Evolutionary conservation across 37 sponge, comb jelly and placozoan genomes (phyloP).

Genomic region (Halisarca cf. caerulea): DNA sequence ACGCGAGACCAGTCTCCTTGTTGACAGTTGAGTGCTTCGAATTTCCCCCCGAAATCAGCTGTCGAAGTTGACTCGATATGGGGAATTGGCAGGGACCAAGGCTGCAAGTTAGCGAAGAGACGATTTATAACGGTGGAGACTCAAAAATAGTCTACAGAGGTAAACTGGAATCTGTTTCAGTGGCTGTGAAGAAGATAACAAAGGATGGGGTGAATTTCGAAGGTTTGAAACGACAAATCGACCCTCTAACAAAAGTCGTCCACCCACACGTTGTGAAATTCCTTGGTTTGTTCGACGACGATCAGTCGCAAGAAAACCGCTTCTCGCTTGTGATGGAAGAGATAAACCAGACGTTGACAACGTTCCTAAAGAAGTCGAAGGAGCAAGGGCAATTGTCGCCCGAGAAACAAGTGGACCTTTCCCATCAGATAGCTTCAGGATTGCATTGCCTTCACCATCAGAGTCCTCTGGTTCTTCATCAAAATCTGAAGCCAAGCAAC

Average conservation of each 20-base stretch:
- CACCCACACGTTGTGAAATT: background rate
- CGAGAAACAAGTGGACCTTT: background rate
- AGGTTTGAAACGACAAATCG: background rate
- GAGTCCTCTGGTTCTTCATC: background rate
- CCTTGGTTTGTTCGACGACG: background rate
- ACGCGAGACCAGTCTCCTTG: no score
- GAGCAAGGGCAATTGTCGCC: background rate
- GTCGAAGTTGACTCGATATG: no score
- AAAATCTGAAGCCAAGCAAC: background rate
- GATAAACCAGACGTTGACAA: background rate
- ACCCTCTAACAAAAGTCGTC: background rate
- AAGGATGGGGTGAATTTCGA: background rate
- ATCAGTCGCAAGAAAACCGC: background rate
- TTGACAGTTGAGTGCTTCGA: no score
- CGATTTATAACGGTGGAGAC: no score
- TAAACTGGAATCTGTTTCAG: background rate
- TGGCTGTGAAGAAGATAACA: constrained; percentile 17
- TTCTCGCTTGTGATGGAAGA: background rate
- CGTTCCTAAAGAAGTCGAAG: background rate
- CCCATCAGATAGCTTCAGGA: background rate
- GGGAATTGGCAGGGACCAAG: no score
- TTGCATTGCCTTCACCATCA: background rate
- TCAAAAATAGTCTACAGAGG: background rate
- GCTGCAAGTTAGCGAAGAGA: no score
- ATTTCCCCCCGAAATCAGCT: no score